Conservation (phyloP, 2,888 invertebrate genomes). For the Steinernema carpocapsae region DNA sequence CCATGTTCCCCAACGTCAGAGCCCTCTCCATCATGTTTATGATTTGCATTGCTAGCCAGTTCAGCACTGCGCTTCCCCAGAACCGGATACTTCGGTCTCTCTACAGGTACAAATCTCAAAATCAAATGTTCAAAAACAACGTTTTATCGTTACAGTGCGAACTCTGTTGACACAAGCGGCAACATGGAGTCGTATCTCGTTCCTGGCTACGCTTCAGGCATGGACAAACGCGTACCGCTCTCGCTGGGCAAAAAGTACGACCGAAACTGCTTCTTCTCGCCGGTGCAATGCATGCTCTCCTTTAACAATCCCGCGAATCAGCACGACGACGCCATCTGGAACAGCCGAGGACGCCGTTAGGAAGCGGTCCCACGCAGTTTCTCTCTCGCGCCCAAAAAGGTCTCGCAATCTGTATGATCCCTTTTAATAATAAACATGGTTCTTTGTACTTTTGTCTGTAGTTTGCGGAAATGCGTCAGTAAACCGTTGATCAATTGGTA, state of each 20-base stretch:
- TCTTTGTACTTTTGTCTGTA: too few relatives aligned
- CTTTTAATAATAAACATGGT: too few relatives aligned
- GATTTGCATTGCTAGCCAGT: neutral
- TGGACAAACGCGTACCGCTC: constrained; percentile 38
- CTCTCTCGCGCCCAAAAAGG: too few relatives aligned
- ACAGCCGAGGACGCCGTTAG: constrained; percentile 22
- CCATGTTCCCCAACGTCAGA: too few relatives aligned
- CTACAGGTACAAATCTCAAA: neutral
- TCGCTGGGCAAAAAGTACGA: constrained; percentile 55
- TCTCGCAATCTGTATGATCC: too few relatives aligned
- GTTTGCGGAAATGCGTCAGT: too few relatives aligned
- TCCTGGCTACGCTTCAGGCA: neutral
- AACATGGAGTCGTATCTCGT: neutral
- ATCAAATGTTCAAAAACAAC: neutral
- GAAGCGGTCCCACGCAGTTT: too few relatives aligned
- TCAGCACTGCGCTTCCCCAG: constrained; percentile 13
- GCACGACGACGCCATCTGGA: constrained; percentile 30
- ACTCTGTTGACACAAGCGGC: neutral
- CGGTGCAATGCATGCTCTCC: constrained; percentile 57
- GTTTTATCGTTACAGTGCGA: neutral
- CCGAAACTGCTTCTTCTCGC: constrained; percentile 60
- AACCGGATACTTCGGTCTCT: neutral
- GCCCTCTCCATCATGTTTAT: neutral
- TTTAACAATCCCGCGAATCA: constrained; percentile 44
- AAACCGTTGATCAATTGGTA: too few relatives aligned